phyloP scores from a whole-genome alignment of 1,140 invertebrate genomes.

The Leptoteleia sp. region DNA sequence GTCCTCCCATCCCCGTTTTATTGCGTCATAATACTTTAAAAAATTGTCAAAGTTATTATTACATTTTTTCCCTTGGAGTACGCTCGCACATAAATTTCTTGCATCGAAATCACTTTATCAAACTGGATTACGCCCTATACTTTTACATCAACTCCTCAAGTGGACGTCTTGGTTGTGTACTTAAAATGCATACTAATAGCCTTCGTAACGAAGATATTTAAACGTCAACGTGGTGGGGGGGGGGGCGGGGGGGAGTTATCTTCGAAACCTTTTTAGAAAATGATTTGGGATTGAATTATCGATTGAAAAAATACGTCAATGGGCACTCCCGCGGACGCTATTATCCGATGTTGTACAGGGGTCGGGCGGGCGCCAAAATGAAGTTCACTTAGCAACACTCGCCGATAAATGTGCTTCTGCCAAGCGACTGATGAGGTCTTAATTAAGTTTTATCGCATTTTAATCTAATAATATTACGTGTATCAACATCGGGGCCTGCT shows the following conservation, averaged over 20 bases:
- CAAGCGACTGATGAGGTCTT: constrained; percentile 70
- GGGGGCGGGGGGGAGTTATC: no score
- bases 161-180: no score
- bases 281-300: constrained; percentile 40
- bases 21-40: no score
- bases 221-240: no score
- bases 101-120: no score
- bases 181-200: constrained; percentile 21
- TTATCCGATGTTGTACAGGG: constrained; percentile 49
- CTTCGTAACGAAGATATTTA: neutral
- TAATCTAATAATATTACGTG: constrained; percentile 72
- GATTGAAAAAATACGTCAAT: constrained; percentile 45
- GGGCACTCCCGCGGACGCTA: constrained; percentile 36
- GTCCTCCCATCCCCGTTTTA: no score
- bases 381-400: constrained; percentile 57
- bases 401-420: constrained; percentile 64
- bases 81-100: no score
- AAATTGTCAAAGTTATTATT: no score
- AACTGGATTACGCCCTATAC: no score
- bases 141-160: no score
- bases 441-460: constrained; percentile 77
- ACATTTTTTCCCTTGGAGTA: no score
- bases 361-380: constrained; percentile 35
- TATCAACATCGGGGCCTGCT: constrained; percentile 35
- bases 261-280: constrained; percentile 28